Evolutionary conservation across 2,888 invertebrate genomes (phyloP).

Genomic region (Archaeoteleia sp.): DNA sequence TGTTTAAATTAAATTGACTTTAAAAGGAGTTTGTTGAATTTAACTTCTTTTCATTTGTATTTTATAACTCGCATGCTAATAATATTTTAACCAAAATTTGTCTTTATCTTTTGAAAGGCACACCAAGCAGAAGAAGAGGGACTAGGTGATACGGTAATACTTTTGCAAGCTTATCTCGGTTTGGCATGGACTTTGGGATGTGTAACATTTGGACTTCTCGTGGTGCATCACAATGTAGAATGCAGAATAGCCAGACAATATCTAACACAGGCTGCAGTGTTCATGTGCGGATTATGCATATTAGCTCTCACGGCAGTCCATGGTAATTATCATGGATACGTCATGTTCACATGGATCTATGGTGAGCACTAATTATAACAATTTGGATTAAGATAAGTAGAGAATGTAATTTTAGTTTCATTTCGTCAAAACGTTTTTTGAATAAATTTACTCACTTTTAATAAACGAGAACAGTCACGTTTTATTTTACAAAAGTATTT

Average conservation of each 20-base stretch:
- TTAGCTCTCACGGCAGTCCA: constrained; percentile 86
- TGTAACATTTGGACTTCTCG: constrained; percentile 86
- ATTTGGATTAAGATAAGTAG: neutral
- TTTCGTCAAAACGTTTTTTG: no score
- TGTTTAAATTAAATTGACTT: no score
- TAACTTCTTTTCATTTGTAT: neutral
- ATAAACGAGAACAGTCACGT: no score
- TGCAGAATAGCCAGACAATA: constrained; percentile 91
- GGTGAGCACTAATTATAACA: constrained; percentile 75
- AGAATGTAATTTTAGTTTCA: constrained; percentile 7
- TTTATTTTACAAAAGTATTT: no score
- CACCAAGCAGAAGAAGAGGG: constrained; percentile 88
- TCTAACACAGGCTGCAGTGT: constrained; percentile 87
- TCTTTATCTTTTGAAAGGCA: constrained; percentile 78
- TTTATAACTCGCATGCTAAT: no score
- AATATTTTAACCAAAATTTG: no score
- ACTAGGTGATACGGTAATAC: constrained; percentile 79
- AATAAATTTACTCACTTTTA: no score
- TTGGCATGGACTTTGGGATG: constrained; percentile 90
- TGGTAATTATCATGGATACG: constrained; percentile 85
- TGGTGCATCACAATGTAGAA: constrained; percentile 88
- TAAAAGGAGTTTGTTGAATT: no score
- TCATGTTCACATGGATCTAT: constrained; percentile 88
- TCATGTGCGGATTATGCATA: constrained; percentile 86
- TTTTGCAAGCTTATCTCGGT: constrained; percentile 86